Evolutionary conservation across 1,140 invertebrate species (phyloP).

Genomic region (Argopecten irradians): DNA sequence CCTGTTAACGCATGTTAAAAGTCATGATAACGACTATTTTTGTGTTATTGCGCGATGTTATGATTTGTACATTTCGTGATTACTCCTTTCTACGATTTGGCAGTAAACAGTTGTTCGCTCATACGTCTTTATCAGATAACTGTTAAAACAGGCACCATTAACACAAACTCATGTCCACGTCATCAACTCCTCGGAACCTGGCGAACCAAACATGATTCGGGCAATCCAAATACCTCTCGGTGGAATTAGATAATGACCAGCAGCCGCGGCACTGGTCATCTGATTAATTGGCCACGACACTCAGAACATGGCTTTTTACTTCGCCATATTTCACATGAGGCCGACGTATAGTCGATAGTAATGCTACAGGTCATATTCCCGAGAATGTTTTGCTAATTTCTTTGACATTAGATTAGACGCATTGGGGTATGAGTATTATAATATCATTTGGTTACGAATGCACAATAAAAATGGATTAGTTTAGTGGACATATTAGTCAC

Average conservation of each 20-base stretch:
- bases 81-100: too few relatives aligned
- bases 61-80: too few relatives aligned
- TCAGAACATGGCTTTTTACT: conserved; percentile 17
- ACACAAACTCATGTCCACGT: not conserved
- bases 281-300: not conserved
- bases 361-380: not conserved
- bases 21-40: too few relatives aligned
- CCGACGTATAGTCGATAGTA: not conserved
- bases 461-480: too few relatives aligned
- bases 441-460: too few relatives aligned
- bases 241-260: not conserved
- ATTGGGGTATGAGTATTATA: not conserved
- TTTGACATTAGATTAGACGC: not conserved
- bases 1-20: too few relatives aligned
- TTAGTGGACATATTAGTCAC: too few relatives aligned
- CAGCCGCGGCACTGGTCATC: not conserved
- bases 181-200: not conserved
- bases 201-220: not conserved
- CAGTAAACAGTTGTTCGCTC: not conserved
- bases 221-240: not conserved
- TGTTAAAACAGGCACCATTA: not conserved
- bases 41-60: too few relatives aligned
- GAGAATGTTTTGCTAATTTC: not conserved
- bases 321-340: not conserved
- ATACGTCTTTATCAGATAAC: not conserved